Evolutionary conservation across 2,797 vertebrate species (phyloP).

Genomic region (Ptychadena robeensis): DNA sequence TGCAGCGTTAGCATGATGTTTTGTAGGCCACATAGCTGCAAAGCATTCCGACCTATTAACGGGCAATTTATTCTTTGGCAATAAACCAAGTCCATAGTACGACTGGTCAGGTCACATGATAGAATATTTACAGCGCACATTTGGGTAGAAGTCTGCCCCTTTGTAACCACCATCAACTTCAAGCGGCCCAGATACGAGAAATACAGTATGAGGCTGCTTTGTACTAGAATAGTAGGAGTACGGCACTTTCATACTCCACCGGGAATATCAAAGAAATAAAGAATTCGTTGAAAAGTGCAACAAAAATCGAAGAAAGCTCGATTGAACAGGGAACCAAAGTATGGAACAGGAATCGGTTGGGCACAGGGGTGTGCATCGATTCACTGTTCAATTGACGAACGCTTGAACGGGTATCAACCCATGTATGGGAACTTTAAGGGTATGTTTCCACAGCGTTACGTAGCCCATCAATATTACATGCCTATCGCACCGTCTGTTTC

Average conservation of each 20-base stretch:
- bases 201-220: not conserved
- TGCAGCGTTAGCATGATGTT: too few relatives aligned
- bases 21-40: not conserved
- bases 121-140: not conserved
- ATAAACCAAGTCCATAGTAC: conserved; percentile 10
- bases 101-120: not conserved
- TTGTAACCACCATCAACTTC: not conserved
- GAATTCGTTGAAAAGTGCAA: not conserved
- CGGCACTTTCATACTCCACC: not conserved
- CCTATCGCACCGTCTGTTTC: too few relatives aligned
- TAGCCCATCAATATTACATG: too few relatives aligned
- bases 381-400: too few relatives aligned
- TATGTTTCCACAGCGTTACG: too few relatives aligned
- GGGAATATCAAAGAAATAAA: not conserved
- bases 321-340: too few relatives aligned
- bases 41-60: not conserved
- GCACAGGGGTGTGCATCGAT: too few relatives aligned
- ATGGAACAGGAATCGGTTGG: too few relatives aligned
- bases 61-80: not conserved
- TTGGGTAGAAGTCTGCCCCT: not conserved
- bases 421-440: too few relatives aligned
- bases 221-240: not conserved
- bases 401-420: too few relatives aligned
- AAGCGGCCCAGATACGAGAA: not conserved
- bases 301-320: too few relatives aligned